phyloP scores from a whole-genome alignment of 2,797 vertebrate species.

The Characodon lateralis region DNA sequence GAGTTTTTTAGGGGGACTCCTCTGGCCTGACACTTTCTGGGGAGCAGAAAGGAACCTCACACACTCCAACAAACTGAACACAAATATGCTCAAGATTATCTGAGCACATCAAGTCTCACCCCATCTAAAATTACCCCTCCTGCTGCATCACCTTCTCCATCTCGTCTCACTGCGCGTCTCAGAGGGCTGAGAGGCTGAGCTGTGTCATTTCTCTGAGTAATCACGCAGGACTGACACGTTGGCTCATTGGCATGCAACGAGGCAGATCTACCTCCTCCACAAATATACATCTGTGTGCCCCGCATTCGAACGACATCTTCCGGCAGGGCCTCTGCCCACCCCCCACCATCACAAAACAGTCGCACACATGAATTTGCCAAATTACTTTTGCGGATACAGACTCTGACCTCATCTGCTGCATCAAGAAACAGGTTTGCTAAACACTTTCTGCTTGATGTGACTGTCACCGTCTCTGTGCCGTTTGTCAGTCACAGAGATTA shows the following conservation, averaged over 20 bases:
- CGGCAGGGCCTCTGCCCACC: slow-evolving; percentile 7
- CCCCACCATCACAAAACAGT: slow-evolving; percentile 4
- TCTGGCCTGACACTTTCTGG: slow-evolving; percentile 18
- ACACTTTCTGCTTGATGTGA: slow-evolving; percentile 18
- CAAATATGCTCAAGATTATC: slow-evolving; percentile 45
- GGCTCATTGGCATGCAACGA: slow-evolving; percentile 72
- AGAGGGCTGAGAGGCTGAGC: slow-evolving; percentile 50
- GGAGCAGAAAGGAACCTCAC: slow-evolving; percentile 9
- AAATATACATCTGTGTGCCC: slow-evolving; percentile 63
- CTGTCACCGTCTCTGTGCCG: slow-evolving; percentile 15
- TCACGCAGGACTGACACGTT: slow-evolving; percentile 55
- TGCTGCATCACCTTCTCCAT: slow-evolving; percentile 31
- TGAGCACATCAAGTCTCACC: slow-evolving; percentile 51
- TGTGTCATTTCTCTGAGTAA: slow-evolving; percentile 62
- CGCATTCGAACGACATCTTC: slow-evolving; percentile 65
- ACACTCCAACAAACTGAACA: slow-evolving; percentile 31
- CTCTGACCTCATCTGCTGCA: slow-evolving; percentile 40
- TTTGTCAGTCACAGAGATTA: slow-evolving; percentile 30
- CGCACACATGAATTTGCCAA: slow-evolving; percentile 17
- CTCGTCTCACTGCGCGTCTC: slow-evolving; percentile 25
- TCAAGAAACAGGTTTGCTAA: slow-evolving; percentile 20
- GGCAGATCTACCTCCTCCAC: slow-evolving; percentile 54
- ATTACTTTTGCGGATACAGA: slow-evolving; percentile 13
- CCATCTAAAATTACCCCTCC: slow-evolving; percentile 46
- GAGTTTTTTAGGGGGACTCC: slow-evolving; percentile 9